phyloP scores from a whole-genome alignment of 2,888 invertebrate genomes.

The Apamea sordens region DNA sequence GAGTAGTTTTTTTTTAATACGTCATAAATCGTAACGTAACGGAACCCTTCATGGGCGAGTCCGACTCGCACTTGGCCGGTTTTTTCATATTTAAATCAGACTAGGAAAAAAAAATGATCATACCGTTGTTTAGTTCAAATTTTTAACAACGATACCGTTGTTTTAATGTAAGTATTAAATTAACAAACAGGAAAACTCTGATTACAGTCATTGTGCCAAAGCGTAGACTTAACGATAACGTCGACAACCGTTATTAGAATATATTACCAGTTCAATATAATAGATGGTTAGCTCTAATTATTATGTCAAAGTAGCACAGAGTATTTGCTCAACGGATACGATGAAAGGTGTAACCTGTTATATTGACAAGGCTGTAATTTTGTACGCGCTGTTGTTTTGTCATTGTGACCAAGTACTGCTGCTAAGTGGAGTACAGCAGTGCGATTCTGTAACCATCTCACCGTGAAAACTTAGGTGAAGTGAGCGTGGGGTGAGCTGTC shows the following conservation, averaged over 20 bases:
- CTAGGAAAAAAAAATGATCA: neutral
- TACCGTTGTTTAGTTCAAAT: neutral
- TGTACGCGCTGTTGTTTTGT: neutral
- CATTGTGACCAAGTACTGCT: neutral
- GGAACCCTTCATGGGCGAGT: no score
- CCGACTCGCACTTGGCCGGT: no score
- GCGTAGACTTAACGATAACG: conserved; percentile 38
- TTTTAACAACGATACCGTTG: conserved; percentile 6
- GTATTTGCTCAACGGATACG: conserved; percentile 39
- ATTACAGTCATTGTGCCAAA: conserved; percentile 39
- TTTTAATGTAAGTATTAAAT: conserved; percentile 18
- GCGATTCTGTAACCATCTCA: no score
- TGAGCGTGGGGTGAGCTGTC: no score
- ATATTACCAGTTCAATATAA: conserved; percentile 49
- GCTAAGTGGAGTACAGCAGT: neutral
- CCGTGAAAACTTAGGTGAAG: no score
- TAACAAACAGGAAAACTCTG: conserved; percentile 45
- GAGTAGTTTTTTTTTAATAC: no score
- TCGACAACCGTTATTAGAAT: conserved; percentile 46
- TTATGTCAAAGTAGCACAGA: conserved; percentile 49
- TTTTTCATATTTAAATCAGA: no score
- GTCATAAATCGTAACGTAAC: no score
- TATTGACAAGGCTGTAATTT: conserved; percentile 18
- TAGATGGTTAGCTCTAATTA: conserved; percentile 41
- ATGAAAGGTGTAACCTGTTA: conserved; percentile 27